Evolutionary conservation across 2,113 vertebrate genomes (phyloP), one percentile per base, ranked within the genome.

Genomic region (Cnemophilus loriae): DNA sequence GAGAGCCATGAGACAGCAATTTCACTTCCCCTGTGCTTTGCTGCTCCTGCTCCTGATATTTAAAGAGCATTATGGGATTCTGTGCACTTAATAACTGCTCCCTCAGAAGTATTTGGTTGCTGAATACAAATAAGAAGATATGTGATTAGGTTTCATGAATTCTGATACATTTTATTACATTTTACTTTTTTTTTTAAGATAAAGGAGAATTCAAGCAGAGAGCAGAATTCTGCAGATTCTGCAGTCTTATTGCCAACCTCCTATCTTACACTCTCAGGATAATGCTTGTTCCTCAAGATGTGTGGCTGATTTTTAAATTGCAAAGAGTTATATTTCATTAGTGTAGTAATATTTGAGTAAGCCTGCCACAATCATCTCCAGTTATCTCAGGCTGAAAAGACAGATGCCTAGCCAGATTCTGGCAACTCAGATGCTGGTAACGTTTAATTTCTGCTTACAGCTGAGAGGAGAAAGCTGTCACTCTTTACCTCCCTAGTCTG

Each of bases 61-160:
- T 97, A 94, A 91, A 97, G 79, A 97, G 89, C 39, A 80, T 97
- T 97, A 96, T 74, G 90, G 88, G 95, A 93, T 93, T 88, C 67
- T 80, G 56, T 90, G 64, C 67, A 74, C 75, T 95, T 95, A 93
- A 90, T 97, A 96, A 94, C 75, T 0, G 21, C 50, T 83, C 50
- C 60, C 71, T 93, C 87, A 56, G 71, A 96, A 88, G 84, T 87
- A 83, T 93, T 94, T 90, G 16, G 63, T 59, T 93, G 67, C 79
- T 90, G 93, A 95, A 90, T 91, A 88, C 82, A 95, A 95, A 93
- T 86, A 91, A 93, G 91, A 59, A 91, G 75, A 42, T 67, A 23
- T 65, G 64, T 77, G 95, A 90, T 95, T 86, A 86, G 75, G 55
- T 59, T 68, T 73, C 82, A 37, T 73, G 80, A 42, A 84, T 96